Conservation (phyloP, 2,888 invertebrate species). For the Hypselothyrea guttata region DNA sequence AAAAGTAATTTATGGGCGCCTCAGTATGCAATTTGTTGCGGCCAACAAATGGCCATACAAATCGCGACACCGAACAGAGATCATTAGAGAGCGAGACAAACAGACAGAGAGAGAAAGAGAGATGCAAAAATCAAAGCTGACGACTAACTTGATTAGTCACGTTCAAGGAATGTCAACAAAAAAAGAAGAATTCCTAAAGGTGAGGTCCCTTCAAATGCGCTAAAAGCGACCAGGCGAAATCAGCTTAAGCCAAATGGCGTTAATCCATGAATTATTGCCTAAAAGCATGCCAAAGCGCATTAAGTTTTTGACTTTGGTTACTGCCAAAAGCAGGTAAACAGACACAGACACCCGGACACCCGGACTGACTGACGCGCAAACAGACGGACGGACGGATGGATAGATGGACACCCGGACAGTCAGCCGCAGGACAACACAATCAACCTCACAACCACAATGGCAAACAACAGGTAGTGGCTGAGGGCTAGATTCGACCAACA, state of each 20-base stretch:
- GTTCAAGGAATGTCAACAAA: constrained; percentile 60
- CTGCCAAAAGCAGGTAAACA: neutral
- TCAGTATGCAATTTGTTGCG: constrained; percentile 74
- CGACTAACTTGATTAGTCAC: constrained; percentile 68
- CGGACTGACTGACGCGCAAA: too few species aligned
- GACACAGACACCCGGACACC: too few species aligned
- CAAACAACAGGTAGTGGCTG: constrained; percentile 40
- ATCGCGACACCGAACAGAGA: constrained; percentile 47
- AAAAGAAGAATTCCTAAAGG: constrained; percentile 47
- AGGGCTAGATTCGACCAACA: neutral
- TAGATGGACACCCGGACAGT: constrained; percentile 12
- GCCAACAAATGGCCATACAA: constrained; percentile 75
- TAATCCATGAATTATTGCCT: constrained; percentile 81
- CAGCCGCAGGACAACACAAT: constrained; percentile 23
- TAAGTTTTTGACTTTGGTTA: constrained; percentile 65
- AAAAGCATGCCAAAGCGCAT: constrained; percentile 82
- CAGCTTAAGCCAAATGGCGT: constrained; percentile 79
- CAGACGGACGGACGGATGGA: constrained; percentile 2
- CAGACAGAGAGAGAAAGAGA: constrained; percentile 15
- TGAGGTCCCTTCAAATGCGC: constrained; percentile 57
- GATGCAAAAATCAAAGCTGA: constrained; percentile 9
- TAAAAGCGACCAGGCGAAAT: constrained; percentile 65
- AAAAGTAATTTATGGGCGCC: constrained; percentile 68
- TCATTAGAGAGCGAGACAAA: constrained; percentile 60
- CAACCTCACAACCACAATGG: constrained; percentile 7